Percentiles rank a stretch among this genome's conserved stretches.
These are phyloP conservation scores for Solen grandis DNA, from an alignment of 1,140 invertebrate genomes.

Conservation along the genomic window DNA sequence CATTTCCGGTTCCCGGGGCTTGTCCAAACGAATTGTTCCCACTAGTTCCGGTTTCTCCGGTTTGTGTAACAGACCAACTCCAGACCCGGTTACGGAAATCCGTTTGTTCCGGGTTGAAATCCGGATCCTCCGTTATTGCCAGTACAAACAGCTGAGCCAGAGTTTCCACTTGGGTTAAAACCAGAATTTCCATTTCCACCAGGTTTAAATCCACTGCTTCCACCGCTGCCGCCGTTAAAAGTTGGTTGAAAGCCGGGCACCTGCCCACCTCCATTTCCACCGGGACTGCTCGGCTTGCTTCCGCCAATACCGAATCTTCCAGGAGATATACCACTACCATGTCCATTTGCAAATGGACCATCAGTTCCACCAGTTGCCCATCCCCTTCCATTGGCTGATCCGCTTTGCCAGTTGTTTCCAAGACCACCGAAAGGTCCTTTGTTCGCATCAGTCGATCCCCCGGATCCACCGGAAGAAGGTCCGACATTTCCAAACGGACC, in stretches of 20 bases:
- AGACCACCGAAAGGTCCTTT: neutral
- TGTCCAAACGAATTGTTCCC: neutral
- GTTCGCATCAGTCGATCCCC: neutral
- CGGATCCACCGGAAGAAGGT: neutral
- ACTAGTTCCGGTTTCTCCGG: neutral
- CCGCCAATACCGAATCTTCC: constrained; percentile 31
- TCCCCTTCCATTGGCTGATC: constrained; percentile 13
- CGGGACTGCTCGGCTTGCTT: too few relatives aligned
- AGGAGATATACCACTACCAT: constrained; percentile 21
- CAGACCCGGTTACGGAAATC: too few relatives aligned
- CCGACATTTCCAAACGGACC: too few relatives aligned
- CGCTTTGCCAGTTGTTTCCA: constrained; percentile 5
- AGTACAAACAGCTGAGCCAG: neutral
- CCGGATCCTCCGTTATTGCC: neutral
- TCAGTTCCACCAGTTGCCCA: constrained; percentile 9
- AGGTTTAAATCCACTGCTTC: neutral
- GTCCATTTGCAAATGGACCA: constrained; percentile 31
- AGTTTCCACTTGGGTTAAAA: constrained; percentile 2
- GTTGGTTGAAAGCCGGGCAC: too few relatives aligned
- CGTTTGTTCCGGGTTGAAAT: too few relatives aligned
- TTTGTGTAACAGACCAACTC: neutral
- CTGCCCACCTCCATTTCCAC: too few relatives aligned
- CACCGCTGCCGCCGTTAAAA: constrained; percentile 12
- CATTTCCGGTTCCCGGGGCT: constrained; percentile 1
- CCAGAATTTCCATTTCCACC: neutral